A percentile compares a stretch with the other conserved stretches of the same genome.
These are phyloP conservation scores for Adelognathus sp. DNA, from an alignment of 2,888 invertebrate genomes.

Conservation along the genomic window DNA sequence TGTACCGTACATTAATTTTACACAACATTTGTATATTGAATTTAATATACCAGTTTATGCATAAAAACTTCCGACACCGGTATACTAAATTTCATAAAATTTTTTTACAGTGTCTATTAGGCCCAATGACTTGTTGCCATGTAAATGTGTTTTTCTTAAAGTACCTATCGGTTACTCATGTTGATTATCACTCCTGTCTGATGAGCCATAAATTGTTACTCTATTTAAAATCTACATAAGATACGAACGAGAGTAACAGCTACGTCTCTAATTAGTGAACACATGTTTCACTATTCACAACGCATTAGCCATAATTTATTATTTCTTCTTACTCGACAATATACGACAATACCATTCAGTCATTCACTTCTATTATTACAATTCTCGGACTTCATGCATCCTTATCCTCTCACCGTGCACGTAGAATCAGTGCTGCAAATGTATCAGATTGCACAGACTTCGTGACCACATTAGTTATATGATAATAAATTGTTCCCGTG, in stretches of 20 bases:
- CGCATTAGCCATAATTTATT: slow-evolving; percentile 22
- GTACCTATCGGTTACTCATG: no score
- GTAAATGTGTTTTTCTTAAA: no score
- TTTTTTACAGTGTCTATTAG: no score
- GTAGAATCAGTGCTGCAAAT: neutral
- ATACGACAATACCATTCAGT: slow-evolving; percentile 22
- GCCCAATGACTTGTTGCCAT: no score
- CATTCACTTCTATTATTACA: neutral
- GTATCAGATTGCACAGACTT: neutral
- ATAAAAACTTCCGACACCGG: no score
- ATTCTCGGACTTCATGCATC: slow-evolving; percentile 32
- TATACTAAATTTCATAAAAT: no score
- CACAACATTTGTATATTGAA: no score
- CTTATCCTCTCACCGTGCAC: slow-evolving; percentile 23
- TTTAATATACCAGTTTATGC: no score
- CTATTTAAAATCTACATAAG: neutral
- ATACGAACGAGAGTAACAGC: neutral
- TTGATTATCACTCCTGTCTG: neutral
- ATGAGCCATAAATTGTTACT: neutral
- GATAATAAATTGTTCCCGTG: slow-evolving; percentile 31
- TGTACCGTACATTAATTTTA: no score
- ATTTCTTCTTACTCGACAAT: slow-evolving; percentile 11
- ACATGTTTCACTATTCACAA: neutral
- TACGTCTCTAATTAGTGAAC: neutral
- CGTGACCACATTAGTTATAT: neutral